Conservation (phyloP, 2,888 invertebrate species). For the Pilophorus perplexus region DNA sequence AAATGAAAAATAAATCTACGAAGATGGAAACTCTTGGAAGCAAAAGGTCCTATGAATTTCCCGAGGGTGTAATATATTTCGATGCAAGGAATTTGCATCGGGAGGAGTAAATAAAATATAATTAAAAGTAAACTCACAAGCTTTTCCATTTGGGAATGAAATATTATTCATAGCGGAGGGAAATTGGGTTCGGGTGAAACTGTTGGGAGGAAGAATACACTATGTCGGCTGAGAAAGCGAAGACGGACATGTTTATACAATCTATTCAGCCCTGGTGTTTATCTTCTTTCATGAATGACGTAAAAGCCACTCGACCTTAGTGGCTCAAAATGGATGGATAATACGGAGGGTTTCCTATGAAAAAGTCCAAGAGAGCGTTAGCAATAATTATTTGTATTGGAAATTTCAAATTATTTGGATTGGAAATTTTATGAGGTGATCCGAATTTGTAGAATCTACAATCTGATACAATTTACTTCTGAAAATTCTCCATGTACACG, state of each 20-base stretch:
- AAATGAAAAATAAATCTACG: background rate
- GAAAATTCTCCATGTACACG: too few species aligned
- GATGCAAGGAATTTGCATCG: constrained; percentile 1
- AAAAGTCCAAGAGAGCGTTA: too few species aligned
- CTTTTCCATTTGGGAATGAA: constrained; percentile 11
- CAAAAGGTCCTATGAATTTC: constrained; percentile 21
- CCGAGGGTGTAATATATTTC: constrained; percentile 9
- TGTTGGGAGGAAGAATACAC: constrained; percentile 12
- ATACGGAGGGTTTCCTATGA: too few species aligned
- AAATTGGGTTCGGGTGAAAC: constrained; percentile 6
- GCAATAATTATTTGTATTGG: too few species aligned
- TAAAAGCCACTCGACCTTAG: constrained; percentile 27
- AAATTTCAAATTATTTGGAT: too few species aligned
- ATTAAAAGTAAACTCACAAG: constrained; percentile 20
- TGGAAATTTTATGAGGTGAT: too few species aligned
- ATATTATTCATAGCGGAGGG: constrained; percentile 24
- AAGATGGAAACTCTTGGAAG: background rate
- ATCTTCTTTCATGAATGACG: constrained; percentile 21
- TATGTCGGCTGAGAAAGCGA: constrained; percentile 3
- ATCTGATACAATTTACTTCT: too few species aligned
- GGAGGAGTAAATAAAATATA: constrained; percentile 23
- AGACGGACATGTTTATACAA: constrained; percentile 27
- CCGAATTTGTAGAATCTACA: too few species aligned
- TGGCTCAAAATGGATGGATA: too few species aligned
- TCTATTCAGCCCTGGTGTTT: constrained; percentile 28